Conservation (phyloP, 2,797 vertebrate genomes). For the Hyperoplus lanceolatus region DNA sequence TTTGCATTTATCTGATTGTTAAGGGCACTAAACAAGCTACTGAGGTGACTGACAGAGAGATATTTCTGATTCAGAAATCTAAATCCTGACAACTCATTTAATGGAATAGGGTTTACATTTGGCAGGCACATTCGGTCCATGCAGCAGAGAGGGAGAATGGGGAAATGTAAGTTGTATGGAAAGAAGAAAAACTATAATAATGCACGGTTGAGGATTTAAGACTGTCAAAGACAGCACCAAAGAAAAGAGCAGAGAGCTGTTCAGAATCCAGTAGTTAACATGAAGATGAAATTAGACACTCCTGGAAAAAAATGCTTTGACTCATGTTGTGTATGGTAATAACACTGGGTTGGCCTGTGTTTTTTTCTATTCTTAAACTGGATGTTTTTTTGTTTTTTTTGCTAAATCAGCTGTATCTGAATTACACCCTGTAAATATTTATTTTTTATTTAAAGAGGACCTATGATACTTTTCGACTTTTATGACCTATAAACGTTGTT, state of each 20-base stretch:
- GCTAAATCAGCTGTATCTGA: conserved; percentile 47
- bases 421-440: conserved; percentile 21
- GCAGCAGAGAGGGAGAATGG: conserved; percentile 60
- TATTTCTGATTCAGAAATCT: conserved; percentile 45
- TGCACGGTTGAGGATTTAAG: conserved; percentile 51
- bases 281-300: conserved; percentile 40
- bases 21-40: conserved; percentile 40
- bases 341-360: conserved; percentile 67
- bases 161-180: conserved; percentile 37
- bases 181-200: conserved; percentile 26
- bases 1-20: conserved; percentile 37
- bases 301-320: conserved; percentile 42
- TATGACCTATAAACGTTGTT: too few species aligned
- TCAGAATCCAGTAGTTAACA: conserved; percentile 36
- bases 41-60: conserved; percentile 7
- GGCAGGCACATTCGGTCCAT: conserved; percentile 61
- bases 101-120: conserved; percentile 32
- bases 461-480: too few species aligned
- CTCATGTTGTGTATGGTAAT: conserved; percentile 46
- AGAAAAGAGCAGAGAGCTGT: conserved; percentile 61
- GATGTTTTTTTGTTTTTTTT: conserved; percentile 45
- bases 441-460: conserved; percentile 10
- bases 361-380: conserved; percentile 64
- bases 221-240: conserved; percentile 69
- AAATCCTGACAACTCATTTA: conserved; percentile 42